Percentiles rank a stretch among this genome's conserved stretches.
These are phyloP conservation scores for Falco peregrinus DNA, from an alignment of 2,797 vertebrate genomes.

Conservation along the genomic window DNA sequence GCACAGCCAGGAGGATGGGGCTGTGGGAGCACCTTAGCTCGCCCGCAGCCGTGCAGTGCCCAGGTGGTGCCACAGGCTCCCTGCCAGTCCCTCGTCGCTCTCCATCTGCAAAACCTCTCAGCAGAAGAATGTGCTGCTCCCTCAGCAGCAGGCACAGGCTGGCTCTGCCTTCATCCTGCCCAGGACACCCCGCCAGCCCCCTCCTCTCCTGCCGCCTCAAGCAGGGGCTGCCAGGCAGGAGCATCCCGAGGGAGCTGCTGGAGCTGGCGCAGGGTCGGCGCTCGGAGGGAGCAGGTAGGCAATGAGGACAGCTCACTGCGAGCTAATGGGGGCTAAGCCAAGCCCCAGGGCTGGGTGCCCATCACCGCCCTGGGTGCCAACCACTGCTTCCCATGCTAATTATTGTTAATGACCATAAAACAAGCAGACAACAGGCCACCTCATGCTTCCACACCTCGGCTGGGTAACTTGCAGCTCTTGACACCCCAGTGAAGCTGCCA, in stretches of 20 bases:
- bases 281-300: background rate
- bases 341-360: background rate
- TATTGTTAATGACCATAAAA: background rate
- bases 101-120: background rate
- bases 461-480: background rate
- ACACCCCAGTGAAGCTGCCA: background rate
- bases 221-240: background rate
- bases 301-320: background rate
- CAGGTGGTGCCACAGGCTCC: background rate
- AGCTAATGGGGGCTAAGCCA: background rate
- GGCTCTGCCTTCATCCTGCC: background rate
- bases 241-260: background rate
- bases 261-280: too few relatives aligned
- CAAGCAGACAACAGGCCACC: background rate
- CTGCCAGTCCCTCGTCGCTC: background rate
- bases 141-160: background rate
- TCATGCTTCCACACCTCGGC: rapidly evolving
- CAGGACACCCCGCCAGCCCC: background rate
- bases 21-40: rapidly evolving
- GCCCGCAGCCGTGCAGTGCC: rapidly evolving
- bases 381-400: background rate
- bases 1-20: rapidly evolving
- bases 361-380: background rate
- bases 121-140: background rate
- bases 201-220: background rate